Base-by-base conservation (phyloP, 2,113 vertebrate genomes). In the Halichoeres trimaculatus region DNA sequence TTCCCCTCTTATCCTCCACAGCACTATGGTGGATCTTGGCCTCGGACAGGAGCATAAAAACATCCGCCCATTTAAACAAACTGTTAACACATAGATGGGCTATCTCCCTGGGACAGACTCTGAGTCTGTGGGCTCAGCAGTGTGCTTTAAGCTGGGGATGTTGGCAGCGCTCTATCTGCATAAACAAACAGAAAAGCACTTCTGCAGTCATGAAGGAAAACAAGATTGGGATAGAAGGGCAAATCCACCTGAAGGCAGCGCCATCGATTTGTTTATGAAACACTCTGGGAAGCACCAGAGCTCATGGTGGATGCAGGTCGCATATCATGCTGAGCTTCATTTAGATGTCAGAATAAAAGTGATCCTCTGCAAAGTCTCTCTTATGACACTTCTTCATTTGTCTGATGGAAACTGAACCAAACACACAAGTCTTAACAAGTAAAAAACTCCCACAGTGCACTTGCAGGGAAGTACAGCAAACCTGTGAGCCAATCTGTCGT, bases 21-120 rank as follows among this genome's bases (percentile, higher is more conserved):
- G 81, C 83, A 83, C 85, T 26, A 73, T 55, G 83, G 74, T 87
- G 83, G 81, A 82, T 70, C 68, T 83, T 78, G 88, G 89, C 80
- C 71, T 78, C 69, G 38, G 79, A 87, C 81, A 70, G 81, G 77
- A 87, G 84, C 84, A 86, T 85, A 84, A 90, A 89, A 92, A 90
- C 88, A 90, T 89, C 88, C 82, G 61, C 81, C 82, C 85, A 85
- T 90, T 92, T 83, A 88, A 87, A 89, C 84, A 89, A 88, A 89
- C 82, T 90, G 85, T 90, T 90, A 87, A 89, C 83, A 89, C 86
- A 82, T 80, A 85, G 76, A 89, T 81, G 86, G 74, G 41, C 83
- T 89, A 62, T 85, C 77, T 92, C 51, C 22, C 79, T 54, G 71
- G 60, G 56, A 59, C 85, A 90, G 90, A 83, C 84, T 82, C 24